Percentiles rank a stretch among this genome's conserved stretches.
Conservation (phyloP, 2,113 vertebrate genomes). For the Chunga burmeisteri region DNA sequence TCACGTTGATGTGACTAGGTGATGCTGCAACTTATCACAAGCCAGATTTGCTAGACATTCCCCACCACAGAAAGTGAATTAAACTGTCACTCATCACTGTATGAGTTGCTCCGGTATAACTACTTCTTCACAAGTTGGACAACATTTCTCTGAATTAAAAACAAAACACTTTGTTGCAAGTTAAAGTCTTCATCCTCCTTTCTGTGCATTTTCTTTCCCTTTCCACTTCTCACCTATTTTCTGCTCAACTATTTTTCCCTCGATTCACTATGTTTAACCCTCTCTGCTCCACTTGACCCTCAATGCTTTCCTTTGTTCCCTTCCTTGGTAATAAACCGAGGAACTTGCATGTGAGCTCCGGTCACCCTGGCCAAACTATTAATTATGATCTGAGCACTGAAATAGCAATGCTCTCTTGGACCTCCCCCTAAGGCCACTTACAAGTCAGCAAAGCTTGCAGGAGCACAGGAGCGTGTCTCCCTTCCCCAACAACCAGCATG, state of each 20-base stretch:
- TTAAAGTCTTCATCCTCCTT: neutral
- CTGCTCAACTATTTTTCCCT: neutral
- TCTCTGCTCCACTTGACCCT: neutral
- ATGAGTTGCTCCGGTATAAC: neutral
- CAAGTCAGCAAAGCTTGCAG: neutral
- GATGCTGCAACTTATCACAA: slow-evolving; percentile 2
- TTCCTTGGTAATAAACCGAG: neutral
- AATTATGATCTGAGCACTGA: neutral
- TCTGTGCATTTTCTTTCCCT: neutral
- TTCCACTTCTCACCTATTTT: neutral
- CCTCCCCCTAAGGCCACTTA: neutral
- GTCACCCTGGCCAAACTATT: neutral
- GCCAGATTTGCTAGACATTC: slow-evolving; percentile 5
- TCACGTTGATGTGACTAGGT: neutral
- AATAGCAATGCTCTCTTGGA: neutral
- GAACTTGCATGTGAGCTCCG: neutral
- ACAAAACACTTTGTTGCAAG: neutral
- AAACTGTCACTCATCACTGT: slow-evolving; percentile 36
- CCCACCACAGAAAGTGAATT: slow-evolving; percentile 45
- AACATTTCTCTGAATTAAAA: neutral
- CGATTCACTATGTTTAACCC: neutral
- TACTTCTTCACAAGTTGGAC: neutral
- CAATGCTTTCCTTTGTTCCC: neutral
- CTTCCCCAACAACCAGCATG: neutral
- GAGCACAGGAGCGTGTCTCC: neutral